Base-by-base conservation (phyloP, 2,113 vertebrate species). In the Nettapus auritus region DNA sequence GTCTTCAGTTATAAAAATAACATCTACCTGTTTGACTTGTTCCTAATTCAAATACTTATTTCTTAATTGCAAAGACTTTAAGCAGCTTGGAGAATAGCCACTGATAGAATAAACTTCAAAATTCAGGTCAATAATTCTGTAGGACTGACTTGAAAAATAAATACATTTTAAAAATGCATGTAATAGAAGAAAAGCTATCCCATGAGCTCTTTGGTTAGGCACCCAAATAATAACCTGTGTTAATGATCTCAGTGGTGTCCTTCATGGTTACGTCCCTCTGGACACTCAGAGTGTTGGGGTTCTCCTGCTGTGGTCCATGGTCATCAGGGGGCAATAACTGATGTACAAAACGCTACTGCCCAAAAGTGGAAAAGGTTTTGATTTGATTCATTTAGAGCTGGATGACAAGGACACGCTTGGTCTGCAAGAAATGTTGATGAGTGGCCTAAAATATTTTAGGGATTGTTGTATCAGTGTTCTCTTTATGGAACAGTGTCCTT, bases 401-500 rank as follows among this genome's bases (percentile, higher is more conserved):
- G 4, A 53, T 86, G 76, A 22, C 59, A 90, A 92, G 28, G 36
- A 59, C 83, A n/a, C 42, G 68, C 76, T 74, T 90, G n/a, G 36
- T 93, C 59, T 88, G 60, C 16, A 46, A 73, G 69, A 90, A 92
- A 89, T 70, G 60, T 56, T 89, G 66, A 75, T 93, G 80, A 93
- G 64, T n/a, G 11, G 48, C 64, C 64, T 93, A 60, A 92, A 94
- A 90, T 81, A 78, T 86, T 93, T 86, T 57, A 82, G 73, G 26
- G 33, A 48, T 75, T 88, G 64, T 94, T 57, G 42, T 38, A 66
- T 83, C 28, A 55, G 50, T 91, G 59, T 78, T 94, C 50, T 28
- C 48, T 82, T 84, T 88, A 68, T 94, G 76, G 59, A 91, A 31
- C 46, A 76, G 34, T 63, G 57, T 90, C 88, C 66, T 95, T 95